Percentiles rank a stretch among this genome's conserved stretches.
Conservation (phyloP, 2,888 invertebrate species). For the Acleris cristana region DNA sequence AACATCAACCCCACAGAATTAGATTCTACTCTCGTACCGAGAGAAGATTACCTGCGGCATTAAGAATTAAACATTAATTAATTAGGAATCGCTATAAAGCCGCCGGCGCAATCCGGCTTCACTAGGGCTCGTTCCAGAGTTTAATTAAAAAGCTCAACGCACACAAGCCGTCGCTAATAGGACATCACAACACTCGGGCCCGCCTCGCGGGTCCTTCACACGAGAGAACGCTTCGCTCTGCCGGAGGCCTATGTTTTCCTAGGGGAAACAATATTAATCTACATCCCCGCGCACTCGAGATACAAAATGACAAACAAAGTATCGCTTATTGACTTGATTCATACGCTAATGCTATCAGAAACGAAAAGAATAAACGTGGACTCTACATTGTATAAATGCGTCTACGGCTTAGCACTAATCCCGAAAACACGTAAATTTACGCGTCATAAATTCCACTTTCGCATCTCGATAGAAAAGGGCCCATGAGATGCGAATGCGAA, state of each 20-base stretch:
- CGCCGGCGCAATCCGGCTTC: conserved; percentile 49
- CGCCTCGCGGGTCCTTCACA: conserved; percentile 54
- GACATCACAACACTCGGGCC: conserved; percentile 65
- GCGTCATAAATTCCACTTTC: conserved; percentile 66
- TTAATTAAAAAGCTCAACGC: conserved; percentile 76
- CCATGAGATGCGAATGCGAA: conserved; percentile 53
- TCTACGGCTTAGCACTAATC: conserved; percentile 34
- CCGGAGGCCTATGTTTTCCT: conserved; percentile 38
- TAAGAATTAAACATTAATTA: conserved; percentile 38
- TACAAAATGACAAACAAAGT: neutral
- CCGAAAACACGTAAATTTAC: conserved; percentile 54
- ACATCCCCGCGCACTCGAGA: conserved; percentile 11
- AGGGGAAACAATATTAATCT: conserved; percentile 37
- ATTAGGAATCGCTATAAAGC: conserved; percentile 33
- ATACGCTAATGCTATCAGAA: neutral
- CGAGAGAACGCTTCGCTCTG: conserved; percentile 46
- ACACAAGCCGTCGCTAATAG: conserved; percentile 66
- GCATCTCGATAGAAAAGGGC: conserved; percentile 62
- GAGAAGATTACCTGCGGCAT: conserved; percentile 23
- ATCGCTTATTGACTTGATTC: neutral
- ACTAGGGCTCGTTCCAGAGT: conserved; percentile 55
- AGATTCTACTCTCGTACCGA: neutral
- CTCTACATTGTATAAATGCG: conserved; percentile 21
- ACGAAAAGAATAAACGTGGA: conserved; percentile 14
- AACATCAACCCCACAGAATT: neutral